These are phyloP conservation scores for Heteractis magnifica DNA, from an alignment of 92 coral and sea anemone species.

Conservation along the genomic window DNA sequence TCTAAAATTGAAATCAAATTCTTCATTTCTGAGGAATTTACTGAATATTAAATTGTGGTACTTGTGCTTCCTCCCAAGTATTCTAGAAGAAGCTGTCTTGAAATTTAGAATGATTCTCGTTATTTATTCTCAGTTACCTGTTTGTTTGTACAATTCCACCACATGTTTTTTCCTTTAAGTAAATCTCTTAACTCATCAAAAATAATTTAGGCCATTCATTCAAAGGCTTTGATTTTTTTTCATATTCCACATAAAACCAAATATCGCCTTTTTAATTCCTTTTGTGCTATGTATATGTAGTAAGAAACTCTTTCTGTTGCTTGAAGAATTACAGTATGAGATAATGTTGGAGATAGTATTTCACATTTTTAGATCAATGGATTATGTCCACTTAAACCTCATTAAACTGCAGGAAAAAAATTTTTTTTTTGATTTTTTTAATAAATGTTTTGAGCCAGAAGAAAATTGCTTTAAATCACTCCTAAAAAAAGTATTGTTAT, in stretches of 20 bases:
- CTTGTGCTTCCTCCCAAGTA: background rate
- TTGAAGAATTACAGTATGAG: background rate
- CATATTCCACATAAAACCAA: background rate
- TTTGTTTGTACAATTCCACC: conserved; percentile 30
- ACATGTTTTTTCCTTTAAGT: conserved; percentile 18
- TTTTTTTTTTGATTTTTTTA: background rate
- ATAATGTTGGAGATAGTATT: background rate
- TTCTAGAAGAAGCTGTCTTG: background rate
- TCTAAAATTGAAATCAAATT: background rate
- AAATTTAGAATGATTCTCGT: conserved; percentile 4
- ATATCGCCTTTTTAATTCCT: background rate
- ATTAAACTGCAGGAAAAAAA: background rate
- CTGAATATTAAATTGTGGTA: background rate
- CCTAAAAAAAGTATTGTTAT: too few relatives aligned
- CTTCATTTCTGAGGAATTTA: background rate
- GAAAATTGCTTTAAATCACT: background rate
- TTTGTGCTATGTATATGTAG: background rate
- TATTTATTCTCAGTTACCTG: conserved; percentile 28
- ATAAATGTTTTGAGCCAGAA: background rate
- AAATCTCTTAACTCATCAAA: conserved; percentile 9
- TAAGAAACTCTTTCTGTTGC: background rate
- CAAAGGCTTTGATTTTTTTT: background rate
- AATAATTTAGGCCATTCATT: background rate
- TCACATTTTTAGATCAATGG: background rate
- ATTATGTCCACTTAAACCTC: background rate